phyloP scores from a whole-genome alignment of 2,888 invertebrate genomes.

The Caenorhabditis angaria region DNA sequence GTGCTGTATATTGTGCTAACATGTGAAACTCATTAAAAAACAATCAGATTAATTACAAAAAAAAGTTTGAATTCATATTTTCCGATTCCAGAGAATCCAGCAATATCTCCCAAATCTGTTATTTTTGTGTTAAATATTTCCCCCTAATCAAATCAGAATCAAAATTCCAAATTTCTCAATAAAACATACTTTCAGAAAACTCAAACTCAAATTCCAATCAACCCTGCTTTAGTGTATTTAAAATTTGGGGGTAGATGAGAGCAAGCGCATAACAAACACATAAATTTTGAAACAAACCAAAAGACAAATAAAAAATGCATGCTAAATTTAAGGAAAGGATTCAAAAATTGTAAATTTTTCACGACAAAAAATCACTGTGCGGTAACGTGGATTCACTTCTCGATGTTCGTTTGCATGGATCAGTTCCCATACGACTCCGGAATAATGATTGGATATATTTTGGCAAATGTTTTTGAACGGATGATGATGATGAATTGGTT shows the following conservation, averaged over 20 bases:
- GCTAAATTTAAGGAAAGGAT: neutral
- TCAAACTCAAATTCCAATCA: no score
- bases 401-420: constrained; percentile 69
- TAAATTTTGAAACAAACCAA: constrained; percentile 21
- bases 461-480: constrained; percentile 69
- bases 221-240: no score
- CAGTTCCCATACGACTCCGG: constrained; percentile 70
- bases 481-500: constrained; percentile 67
- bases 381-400: constrained; percentile 52
- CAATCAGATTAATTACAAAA: no score
- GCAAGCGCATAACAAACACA: constrained; percentile 23
- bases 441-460: constrained; percentile 71
- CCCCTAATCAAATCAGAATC: no score
- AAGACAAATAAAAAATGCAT: neutral
- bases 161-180: no score
- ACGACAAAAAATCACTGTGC: constrained; percentile 29
- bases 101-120: no score
- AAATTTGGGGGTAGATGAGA: neutral
- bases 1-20: no score
- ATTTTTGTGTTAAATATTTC: no score
- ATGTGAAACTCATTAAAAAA: no score
- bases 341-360: neutral
- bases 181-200: no score
- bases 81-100: no score
- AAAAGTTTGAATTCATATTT: no score